These are phyloP conservation scores for Syrphus vitripennis DNA, from an alignment of 2,888 invertebrate genomes.

Conservation along the genomic window DNA sequence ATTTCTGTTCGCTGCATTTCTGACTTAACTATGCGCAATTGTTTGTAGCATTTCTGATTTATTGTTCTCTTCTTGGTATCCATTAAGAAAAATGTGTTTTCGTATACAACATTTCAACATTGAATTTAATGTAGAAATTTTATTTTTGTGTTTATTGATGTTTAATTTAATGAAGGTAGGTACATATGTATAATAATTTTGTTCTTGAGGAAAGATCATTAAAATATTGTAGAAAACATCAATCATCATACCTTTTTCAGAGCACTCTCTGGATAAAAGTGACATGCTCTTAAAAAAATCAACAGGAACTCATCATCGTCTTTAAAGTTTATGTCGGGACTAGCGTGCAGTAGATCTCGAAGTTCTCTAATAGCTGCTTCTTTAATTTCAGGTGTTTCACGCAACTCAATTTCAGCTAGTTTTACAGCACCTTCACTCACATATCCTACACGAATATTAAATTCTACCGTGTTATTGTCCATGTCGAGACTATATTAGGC, in stretches of 20 bases:
- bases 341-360: slow-evolving; percentile 85
- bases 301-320: slow-evolving; percentile 90
- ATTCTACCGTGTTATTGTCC: slow-evolving; percentile 80
- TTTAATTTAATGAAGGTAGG: too few relatives aligned
- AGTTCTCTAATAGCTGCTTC: slow-evolving; percentile 84
- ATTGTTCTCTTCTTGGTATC: too few relatives aligned
- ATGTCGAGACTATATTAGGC: slow-evolving; percentile 69
- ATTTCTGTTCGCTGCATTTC: too few relatives aligned
- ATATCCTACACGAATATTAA: slow-evolving; percentile 84
- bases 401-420: slow-evolving; percentile 85
- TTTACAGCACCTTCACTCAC: slow-evolving; percentile 83
- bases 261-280: slow-evolving; percentile 92
- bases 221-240: background rate
- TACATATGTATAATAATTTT: too few relatives aligned
- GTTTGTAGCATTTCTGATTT: too few relatives aligned
- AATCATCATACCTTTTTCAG: slow-evolving; percentile 83
- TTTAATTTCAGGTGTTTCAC: slow-evolving; percentile 87
- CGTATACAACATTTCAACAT: too few relatives aligned
- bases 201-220: too few relatives aligned
- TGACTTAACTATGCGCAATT: too few relatives aligned
- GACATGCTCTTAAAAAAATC: slow-evolving; percentile 90
- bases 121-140: too few relatives aligned
- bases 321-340: slow-evolving; percentile 85
- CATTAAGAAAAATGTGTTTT: too few relatives aligned
- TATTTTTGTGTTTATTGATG: too few relatives aligned